These are phyloP conservation scores for Myathropa florea DNA, from an alignment of 2,888 invertebrate genomes.

Conservation along the genomic window DNA sequence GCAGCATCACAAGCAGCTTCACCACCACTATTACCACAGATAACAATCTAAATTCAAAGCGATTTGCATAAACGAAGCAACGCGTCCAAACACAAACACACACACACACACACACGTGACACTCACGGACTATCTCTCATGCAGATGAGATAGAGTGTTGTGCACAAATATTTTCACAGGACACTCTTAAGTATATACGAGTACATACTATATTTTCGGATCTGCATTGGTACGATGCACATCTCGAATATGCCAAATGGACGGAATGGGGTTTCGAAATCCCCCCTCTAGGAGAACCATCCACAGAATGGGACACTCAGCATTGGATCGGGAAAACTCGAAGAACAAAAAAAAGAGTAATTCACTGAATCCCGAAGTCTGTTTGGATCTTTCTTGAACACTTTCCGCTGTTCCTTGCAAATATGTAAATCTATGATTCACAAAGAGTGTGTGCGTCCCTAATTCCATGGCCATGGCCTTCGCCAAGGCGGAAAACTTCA, in stretches of 20 bases:
- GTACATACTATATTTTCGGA: slow-evolving; percentile 16
- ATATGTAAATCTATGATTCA: slow-evolving; percentile 61
- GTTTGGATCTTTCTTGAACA: slow-evolving; percentile 10
- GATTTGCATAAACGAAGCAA: slow-evolving; percentile 68
- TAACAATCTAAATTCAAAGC: slow-evolving; percentile 67
- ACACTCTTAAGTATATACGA: slow-evolving; percentile 18
- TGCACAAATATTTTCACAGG: slow-evolving; percentile 51
- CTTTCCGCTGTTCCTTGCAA: slow-evolving; percentile 43
- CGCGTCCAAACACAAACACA: slow-evolving; percentile 21
- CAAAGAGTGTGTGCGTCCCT: slow-evolving; percentile 51
- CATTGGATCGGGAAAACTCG: no score
- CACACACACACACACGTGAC: background rate
- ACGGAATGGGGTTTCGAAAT: background rate
- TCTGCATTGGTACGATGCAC: background rate
- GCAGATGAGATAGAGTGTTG: slow-evolving; percentile 31
- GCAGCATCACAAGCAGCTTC: slow-evolving; percentile 1
- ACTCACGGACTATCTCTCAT: background rate
- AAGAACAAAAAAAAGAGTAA: slow-evolving; percentile 29
- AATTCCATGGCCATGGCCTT: slow-evolving; percentile 68
- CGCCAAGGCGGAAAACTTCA: slow-evolving; percentile 51
- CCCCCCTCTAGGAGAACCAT: no score
- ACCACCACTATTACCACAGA: slow-evolving; percentile 20
- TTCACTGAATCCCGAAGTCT: slow-evolving; percentile 13
- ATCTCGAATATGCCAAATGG: slow-evolving; percentile 41
- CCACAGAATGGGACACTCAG: no score